These are phyloP conservation scores for Lochmaea capreae DNA, from an alignment of 2,888 invertebrate genomes.

Conservation along the genomic window DNA sequence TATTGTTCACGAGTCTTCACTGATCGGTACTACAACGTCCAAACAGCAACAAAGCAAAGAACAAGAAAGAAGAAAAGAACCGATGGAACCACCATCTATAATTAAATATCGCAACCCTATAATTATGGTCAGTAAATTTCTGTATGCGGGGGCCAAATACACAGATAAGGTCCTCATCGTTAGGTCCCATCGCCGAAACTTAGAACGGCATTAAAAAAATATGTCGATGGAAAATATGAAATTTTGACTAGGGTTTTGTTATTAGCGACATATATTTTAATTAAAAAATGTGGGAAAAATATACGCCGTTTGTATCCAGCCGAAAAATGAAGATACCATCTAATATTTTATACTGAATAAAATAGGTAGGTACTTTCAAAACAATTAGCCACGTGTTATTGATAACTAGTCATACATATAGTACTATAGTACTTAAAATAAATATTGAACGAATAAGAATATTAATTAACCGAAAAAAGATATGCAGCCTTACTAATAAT, in stretches of 20 bases:
- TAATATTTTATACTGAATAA: too few species aligned
- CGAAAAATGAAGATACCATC: too few species aligned
- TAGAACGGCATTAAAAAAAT: constrained; percentile 61
- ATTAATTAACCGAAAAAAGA: too few species aligned
- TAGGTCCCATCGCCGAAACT: constrained; percentile 62
- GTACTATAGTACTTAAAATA: too few species aligned
- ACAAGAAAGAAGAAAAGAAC: constrained; percentile 43
- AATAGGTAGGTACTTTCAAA: too few species aligned
- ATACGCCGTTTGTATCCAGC: too few species aligned
- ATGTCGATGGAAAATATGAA: constrained; percentile 34
- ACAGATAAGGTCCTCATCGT: constrained; percentile 67
- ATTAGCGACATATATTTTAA: constrained; percentile 27
- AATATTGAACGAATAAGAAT: too few species aligned
- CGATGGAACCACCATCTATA: constrained; percentile 71
- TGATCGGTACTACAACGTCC: constrained; percentile 21
- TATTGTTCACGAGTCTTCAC: constrained; percentile 5
- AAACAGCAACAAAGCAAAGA: constrained; percentile 34
- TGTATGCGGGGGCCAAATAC: constrained; percentile 67
- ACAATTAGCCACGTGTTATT: too few species aligned
- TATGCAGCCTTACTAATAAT: too few species aligned
- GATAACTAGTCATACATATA: too few species aligned
- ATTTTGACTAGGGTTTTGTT: constrained; percentile 35
- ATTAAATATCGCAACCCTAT: constrained; percentile 86
- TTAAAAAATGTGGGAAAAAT: constrained; percentile 1
- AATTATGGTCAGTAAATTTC: constrained; percentile 89